Conservation (phyloP, 2,797 vertebrate genomes). For the Margarornis squamiger region DNA sequence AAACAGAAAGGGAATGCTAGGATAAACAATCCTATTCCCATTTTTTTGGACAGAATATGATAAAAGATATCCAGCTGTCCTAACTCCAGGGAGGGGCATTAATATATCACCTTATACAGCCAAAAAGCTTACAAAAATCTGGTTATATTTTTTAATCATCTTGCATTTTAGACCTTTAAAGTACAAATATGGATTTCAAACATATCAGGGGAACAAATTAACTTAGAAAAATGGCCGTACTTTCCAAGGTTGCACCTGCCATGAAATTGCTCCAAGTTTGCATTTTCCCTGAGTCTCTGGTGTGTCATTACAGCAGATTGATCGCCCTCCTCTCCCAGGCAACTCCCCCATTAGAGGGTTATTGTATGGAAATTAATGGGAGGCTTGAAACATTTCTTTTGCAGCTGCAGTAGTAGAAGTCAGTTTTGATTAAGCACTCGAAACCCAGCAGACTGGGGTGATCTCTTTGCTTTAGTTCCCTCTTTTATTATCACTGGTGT, state of each 20-base stretch:
- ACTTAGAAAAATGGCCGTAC: conserved; percentile 76
- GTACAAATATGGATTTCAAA: conserved; percentile 82
- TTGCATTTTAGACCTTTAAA: conserved; percentile 78
- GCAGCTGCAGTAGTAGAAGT: conserved; percentile 78
- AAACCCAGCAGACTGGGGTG: conserved; percentile 61
- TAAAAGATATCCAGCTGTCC: conserved; percentile 51
- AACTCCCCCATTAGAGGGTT: conserved; percentile 80
- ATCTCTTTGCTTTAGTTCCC: conserved; percentile 72
- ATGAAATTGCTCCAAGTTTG: conserved; percentile 81
- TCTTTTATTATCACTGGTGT: conserved; percentile 71
- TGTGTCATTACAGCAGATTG: conserved; percentile 80
- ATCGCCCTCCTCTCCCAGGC: conserved; percentile 72
- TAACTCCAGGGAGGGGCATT: conserved; percentile 15
- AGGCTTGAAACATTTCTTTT: conserved; percentile 78
- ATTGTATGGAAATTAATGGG: conserved; percentile 84
- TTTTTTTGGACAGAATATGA: conserved; percentile 33
- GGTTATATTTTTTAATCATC: conserved; percentile 77
- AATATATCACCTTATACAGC: conserved; percentile 49
- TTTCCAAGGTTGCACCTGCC: conserved; percentile 83
- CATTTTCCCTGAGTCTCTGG: conserved; percentile 76
- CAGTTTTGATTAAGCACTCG: conserved; percentile 79
- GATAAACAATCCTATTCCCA: background rate
- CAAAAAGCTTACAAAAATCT: conserved; percentile 73
- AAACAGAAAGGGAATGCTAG: conserved; percentile 16
- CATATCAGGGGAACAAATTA: conserved; percentile 84